Evolutionary conservation across 2,113 vertebrate genomes (phyloP).

Genomic region (Phaetusa simplex): DNA sequence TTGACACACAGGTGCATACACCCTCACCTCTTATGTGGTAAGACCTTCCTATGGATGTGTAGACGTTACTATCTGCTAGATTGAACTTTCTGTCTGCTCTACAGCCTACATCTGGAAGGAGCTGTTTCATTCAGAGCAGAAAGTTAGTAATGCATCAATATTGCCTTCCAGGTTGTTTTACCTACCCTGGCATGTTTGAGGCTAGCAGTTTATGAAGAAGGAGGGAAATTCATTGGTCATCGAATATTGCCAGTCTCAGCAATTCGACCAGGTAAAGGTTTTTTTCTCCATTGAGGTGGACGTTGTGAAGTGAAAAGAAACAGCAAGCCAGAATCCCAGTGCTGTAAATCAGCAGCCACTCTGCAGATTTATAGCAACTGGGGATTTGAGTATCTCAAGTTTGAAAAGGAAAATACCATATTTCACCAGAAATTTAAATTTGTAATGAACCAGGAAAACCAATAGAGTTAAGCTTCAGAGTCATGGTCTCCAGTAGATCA

Average conservation of each 20-base stretch:
- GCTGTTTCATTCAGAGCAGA: background rate
- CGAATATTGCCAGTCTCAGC: conserved; percentile 94
- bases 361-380: background rate
- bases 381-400: background rate
- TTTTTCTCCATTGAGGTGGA: background rate
- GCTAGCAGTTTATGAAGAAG: conserved; percentile 95
- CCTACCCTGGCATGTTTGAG: conserved; percentile 92
- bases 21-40: background rate
- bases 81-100: background rate
- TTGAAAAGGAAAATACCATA: background rate
- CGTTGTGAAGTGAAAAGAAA: background rate
- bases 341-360: background rate
- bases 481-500: background rate
- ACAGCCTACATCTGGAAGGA: background rate
- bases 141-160: background rate
- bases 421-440: background rate
- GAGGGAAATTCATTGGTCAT: conserved; percentile 96
- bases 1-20: background rate
- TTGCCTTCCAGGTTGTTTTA: conserved; percentile 84
- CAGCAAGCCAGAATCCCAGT: background rate
- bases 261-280: conserved; percentile 87
- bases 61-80: background rate
- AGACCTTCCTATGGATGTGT: background rate
- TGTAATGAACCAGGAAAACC: background rate
- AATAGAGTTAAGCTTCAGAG: background rate